Percentiles rank a stretch among this genome's conserved stretches.
Conservation (phyloP, 2,888 invertebrate genomes). For the Nemapogon koenigi region DNA sequence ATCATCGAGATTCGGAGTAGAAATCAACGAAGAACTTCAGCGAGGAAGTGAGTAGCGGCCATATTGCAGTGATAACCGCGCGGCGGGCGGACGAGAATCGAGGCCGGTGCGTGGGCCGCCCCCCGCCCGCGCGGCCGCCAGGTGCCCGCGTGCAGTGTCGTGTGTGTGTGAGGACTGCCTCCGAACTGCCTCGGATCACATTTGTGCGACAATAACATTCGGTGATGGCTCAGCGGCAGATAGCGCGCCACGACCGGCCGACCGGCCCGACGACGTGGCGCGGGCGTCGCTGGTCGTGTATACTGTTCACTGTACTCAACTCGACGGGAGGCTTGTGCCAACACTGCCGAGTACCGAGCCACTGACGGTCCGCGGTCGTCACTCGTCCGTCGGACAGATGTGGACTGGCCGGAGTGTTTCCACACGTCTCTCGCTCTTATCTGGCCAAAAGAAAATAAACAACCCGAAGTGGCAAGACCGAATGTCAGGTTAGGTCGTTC, state of each 20-base stretch:
- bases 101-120: constrained; percentile 67
- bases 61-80: constrained; percentile 67
- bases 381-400: too few species aligned
- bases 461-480: too few species aligned
- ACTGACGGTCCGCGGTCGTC: too few species aligned
- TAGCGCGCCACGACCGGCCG: neutral
- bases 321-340: too few species aligned
- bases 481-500: too few species aligned
- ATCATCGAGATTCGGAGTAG: constrained; percentile 64
- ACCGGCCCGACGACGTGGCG: neutral
- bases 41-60: constrained; percentile 67
- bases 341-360: too few species aligned
- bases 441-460: too few species aligned
- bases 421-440: too few species aligned
- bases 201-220: too few species aligned
- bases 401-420: too few species aligned
- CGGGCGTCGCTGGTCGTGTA: neutral
- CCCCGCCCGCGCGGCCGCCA: constrained; percentile 57
- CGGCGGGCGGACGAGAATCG: constrained; percentile 65
- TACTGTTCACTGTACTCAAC: neutral
- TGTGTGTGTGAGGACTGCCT: too few species aligned
- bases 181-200: constrained; percentile 66
- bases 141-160: constrained; percentile 41
- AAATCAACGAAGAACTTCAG: constrained; percentile 66
- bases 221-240: too few species aligned